Evolutionary conservation across 2,888 invertebrate genomes (phyloP), one percentile per base, ranked within the genome.

Genomic region (Linyphia triangularis): DNA sequence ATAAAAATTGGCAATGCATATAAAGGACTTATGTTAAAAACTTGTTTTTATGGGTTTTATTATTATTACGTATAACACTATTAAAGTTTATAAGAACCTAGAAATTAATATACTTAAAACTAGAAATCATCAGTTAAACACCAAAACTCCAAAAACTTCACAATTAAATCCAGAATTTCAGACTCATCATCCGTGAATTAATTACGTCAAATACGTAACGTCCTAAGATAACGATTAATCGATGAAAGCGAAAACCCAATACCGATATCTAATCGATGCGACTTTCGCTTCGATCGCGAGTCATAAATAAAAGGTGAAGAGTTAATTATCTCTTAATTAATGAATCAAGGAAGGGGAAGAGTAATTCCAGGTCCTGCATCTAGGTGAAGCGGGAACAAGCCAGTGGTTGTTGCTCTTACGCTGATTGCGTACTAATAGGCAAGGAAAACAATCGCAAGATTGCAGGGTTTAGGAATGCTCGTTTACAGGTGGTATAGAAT

Each of bases 311-410:
- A 37, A 28, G 84, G 67, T 85, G 84, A 85, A 69, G 69, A 85
- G 84, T 85, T 85, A 85, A 85, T 85, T 77, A 85, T 65, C 75
- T 65, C 63, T 57, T 85, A 85, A 77, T 85, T 85, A 85, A 85
- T 85, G 84, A 67, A 30, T 37, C 40, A 1, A 73, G 30, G 65
- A 43, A 24, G 72, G 28, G 61, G n/a, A n/a, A 83, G 59, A 69
- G 75, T 67, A 63, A 51, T 85, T 85, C 77, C 24, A 69, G 57
- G 69, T n/a, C 40, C 61, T 61, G 51, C 24, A 69, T 59, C 59
- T 57, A 43, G 84, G 84, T 51, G 84, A 57, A 69, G 67, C 59
- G 37, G 57, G 28, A 67, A 69, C 77, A 77, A 85, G 67, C 26
- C 57, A 33, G 84, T 40, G 43, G 51, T 79, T 51, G 72, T 61